Evolutionary conservation across 2,113 vertebrate genomes (phyloP).

Genomic region (Caretta caretta): DNA sequence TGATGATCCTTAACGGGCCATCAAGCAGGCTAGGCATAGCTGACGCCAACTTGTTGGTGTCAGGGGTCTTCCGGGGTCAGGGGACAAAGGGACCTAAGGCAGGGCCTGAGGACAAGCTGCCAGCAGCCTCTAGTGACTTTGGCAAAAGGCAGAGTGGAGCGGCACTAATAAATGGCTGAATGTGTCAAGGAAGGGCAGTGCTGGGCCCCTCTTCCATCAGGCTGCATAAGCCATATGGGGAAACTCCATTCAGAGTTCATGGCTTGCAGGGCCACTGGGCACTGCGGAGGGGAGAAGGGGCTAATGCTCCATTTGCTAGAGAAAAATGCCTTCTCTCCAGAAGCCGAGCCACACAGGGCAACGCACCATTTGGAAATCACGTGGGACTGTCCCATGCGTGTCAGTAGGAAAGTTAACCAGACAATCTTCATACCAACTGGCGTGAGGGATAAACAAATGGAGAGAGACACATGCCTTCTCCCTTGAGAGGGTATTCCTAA

Average conservation of each 20-base stretch:
- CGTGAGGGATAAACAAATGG: not conserved
- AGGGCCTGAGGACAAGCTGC: not conserved
- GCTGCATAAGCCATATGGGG: not conserved
- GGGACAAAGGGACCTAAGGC: not conserved
- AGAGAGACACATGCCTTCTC: not conserved
- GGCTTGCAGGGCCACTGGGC: not conserved
- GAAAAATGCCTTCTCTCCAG: not conserved
- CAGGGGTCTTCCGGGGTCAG: rapidly evolving
- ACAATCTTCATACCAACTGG: not conserved
- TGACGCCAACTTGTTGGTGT: not conserved
- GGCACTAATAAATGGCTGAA: not conserved
- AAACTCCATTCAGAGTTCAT: not conserved
- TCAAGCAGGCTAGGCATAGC: too few relatives aligned
- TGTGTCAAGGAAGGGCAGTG: not conserved
- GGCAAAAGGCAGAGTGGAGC: not conserved
- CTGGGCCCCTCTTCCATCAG: not conserved
- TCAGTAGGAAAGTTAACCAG: not conserved
- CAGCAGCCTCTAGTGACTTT: not conserved
- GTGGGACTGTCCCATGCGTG: not conserved
- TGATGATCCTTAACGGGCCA: too few relatives aligned
- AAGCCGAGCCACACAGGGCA: not conserved
- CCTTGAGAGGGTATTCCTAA: not conserved
- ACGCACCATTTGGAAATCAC: not conserved
- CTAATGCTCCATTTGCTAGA: not conserved
- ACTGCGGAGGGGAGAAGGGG: not conserved